These are phyloP conservation scores for Cnemophilus loriae DNA, from an alignment of 2,113 vertebrate species.

Conservation along the genomic window DNA sequence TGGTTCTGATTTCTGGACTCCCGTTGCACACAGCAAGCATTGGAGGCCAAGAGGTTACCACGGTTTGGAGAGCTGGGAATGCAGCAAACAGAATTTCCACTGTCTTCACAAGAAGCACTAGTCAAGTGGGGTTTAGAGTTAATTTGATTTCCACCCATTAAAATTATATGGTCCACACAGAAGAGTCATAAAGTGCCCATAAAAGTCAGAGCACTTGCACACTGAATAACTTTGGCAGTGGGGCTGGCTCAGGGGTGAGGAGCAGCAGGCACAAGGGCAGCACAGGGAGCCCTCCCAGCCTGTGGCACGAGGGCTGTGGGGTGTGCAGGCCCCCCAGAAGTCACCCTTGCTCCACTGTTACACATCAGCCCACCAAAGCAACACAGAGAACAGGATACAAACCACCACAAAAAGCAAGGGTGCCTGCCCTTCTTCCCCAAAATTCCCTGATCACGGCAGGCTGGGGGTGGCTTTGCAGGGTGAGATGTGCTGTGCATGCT, in stretches of 20 bases:
- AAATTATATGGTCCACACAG: constrained; percentile 43
- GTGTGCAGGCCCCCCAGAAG: not conserved
- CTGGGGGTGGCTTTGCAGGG: not conserved
- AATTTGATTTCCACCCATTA: constrained; percentile 47
- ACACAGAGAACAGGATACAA: not conserved
- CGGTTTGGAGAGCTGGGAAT: not conserved
- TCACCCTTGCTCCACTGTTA: not conserved
- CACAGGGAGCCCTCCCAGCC: not conserved
- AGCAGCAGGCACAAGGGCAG: not conserved
- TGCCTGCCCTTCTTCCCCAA: not conserved
- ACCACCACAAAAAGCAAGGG: not conserved
- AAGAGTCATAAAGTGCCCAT: not conserved
- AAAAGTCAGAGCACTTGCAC: constrained; percentile 27
- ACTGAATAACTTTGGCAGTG: not conserved
- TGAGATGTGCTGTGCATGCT: not conserved
- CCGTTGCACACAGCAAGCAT: not conserved
- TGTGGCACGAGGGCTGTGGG: fast-evolving
- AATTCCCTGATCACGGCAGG: not conserved
- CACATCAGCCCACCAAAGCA: not conserved
- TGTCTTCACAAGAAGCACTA: constrained; percentile 1
- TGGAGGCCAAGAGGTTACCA: not conserved
- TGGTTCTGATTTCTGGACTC: not conserved
- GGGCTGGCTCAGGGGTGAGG: not conserved
- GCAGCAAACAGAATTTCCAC: constrained; percentile 7
- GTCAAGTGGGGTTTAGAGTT: constrained; percentile 30